phyloP scores from a whole-genome alignment of 2,113 vertebrate genomes.

The Odocoileus virginianus region DNA sequence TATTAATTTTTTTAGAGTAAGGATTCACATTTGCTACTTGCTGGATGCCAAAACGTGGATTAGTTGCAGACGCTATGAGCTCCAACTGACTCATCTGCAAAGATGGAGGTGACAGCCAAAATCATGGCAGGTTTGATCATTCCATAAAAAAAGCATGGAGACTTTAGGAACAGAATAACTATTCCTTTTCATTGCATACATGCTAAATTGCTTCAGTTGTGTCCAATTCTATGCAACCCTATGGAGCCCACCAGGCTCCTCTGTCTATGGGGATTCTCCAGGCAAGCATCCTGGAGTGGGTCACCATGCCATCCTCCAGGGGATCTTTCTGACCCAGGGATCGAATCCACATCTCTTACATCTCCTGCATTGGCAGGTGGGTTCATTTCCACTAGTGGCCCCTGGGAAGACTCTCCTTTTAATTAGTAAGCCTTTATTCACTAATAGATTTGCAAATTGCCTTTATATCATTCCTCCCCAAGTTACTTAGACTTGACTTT shows the following conservation, averaged over 20 bases:
- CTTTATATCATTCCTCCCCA: background rate
- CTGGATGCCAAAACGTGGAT: background rate
- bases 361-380: background rate
- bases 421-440: background rate
- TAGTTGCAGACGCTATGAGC: background rate
- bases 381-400: background rate
- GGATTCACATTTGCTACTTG: background rate
- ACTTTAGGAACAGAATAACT: background rate
- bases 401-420: background rate
- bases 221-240: background rate
- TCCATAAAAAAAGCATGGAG: background rate
- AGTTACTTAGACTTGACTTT: background rate
- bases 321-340: background rate
- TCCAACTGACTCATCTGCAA: background rate
- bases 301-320: accelerated
- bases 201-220: background rate
- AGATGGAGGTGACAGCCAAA: background rate
- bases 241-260: background rate
- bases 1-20: background rate
- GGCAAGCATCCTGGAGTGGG: background rate
- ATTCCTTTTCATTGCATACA: background rate
- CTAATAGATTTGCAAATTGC: background rate
- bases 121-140: background rate
- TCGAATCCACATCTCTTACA: background rate
- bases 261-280: background rate